Evolutionary conservation across 2,888 invertebrate species (phyloP), one percentile per base, ranked within the genome.

Genomic region (Xylocampa areola): DNA sequence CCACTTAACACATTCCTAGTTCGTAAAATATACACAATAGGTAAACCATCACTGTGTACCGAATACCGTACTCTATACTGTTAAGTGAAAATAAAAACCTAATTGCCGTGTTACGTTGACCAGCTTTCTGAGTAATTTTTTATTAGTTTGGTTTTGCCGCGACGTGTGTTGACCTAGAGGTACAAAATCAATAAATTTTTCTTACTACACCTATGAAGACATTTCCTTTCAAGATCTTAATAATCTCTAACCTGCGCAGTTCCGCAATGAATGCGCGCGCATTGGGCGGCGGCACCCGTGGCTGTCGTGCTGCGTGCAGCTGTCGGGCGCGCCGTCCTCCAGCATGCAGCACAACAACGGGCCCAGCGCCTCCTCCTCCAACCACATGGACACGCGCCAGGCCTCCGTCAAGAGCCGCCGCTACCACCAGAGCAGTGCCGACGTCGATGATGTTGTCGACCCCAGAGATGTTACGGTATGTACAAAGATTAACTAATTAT

Each of bases 201-300:
- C n/a, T n/a, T n/a, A n/a, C n/a, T n/a, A n/a, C n/a, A n/a, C n/a
- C n/a, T n/a, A n/a, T n/a, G n/a, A n/a, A n/a, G n/a, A n/a, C n/a
- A n/a, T n/a, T n/a, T n/a, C n/a, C n/a, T n/a, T n/a, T n/a, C n/a
- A n/a, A n/a, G 11, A 33, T n/a, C 1, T 6, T 8, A 16, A 4
- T 19, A 8, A 8, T 5, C 1, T 17, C 7, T 1, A 7, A 1
- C 16, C 16, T 10, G 16, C 4, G 0, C 80, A 94, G 94, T 94
- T 94, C 86, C 94, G 93, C 39, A 94, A 92, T 48, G 92, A 93
- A 58, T 90, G 90, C 72, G 90, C 88, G 0, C 88, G 92, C 1
- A 73, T 94, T 23, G 87, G 89, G 1, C 87, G 92, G 0, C 89
- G 94, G 0, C 89, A 94, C 73, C 88, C 86, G 0, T 94, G 94